Conservation (phyloP, 2,797 vertebrate genomes). For the Alauda arvensis region DNA sequence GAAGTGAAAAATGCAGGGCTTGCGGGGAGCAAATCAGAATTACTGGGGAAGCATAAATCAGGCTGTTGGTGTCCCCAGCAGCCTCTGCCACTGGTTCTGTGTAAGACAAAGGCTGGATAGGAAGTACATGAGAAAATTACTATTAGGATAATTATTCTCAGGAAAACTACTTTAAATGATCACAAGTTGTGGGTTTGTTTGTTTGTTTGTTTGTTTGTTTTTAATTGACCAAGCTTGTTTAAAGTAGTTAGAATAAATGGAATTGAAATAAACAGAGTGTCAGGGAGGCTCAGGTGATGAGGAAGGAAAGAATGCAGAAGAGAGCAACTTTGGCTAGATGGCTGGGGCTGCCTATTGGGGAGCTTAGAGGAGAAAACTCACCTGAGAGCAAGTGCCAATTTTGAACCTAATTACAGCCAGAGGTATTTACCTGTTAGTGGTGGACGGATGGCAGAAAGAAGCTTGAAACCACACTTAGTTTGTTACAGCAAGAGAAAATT, state of each 20-base stretch:
- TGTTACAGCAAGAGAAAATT: background rate
- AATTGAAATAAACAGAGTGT: background rate
- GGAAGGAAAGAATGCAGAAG: background rate
- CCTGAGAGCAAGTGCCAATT: background rate
- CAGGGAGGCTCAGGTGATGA: background rate
- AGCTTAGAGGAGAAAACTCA: background rate
- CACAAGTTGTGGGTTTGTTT: background rate
- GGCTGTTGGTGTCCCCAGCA: background rate
- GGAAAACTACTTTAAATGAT: background rate
- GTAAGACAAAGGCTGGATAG: background rate
- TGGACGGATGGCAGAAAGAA: background rate
- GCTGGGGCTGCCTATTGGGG: rapidly evolving
- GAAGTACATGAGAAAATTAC: background rate
- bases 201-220: background rate
- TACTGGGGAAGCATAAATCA: background rate
- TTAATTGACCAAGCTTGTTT: background rate
- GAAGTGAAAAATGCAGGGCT: background rate
- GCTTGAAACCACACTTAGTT: background rate
- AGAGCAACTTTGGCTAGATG: background rate
- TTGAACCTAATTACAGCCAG: background rate
- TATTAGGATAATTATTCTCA: background rate
- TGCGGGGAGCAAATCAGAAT: background rate
- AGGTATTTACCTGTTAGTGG: background rate
- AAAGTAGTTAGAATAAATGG: background rate
- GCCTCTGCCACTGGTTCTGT: background rate